Conservation (phyloP, 2,113 vertebrate genomes). For the Paralichthys olivaceus region DNA sequence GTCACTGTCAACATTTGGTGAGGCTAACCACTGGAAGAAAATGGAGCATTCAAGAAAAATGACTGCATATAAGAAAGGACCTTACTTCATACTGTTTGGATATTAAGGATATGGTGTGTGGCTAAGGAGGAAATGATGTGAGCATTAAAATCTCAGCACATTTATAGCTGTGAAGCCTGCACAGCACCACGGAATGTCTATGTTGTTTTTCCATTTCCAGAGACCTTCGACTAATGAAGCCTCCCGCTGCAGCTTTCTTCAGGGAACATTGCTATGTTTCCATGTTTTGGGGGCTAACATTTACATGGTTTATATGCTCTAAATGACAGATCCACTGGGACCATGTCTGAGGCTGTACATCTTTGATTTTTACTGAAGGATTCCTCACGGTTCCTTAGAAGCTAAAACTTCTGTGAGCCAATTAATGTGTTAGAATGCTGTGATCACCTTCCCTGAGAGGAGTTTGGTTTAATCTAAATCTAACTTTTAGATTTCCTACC, state of each 20-base stretch:
- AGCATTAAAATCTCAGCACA: neutral
- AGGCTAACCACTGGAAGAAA: constrained; percentile 16
- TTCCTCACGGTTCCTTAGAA: constrained; percentile 21
- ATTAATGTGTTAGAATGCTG: constrained; percentile 44
- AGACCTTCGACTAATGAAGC: constrained; percentile 65
- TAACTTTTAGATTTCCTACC: too few relatives aligned
- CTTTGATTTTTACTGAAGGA: constrained; percentile 44
- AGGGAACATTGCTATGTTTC: constrained; percentile 47
- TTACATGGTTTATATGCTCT: constrained; percentile 57
- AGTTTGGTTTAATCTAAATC: neutral
- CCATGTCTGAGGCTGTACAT: constrained; percentile 17
- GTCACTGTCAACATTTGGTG: constrained; percentile 48
- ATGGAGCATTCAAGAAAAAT: constrained; percentile 23
- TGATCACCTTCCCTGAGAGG: constrained; percentile 20
- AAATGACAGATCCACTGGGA: constrained; percentile 42
- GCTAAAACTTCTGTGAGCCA: constrained; percentile 39
- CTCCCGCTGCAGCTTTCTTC: constrained; percentile 62
- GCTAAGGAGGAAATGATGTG: constrained; percentile 9
- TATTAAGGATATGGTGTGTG: constrained; percentile 10
- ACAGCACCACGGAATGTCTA: neutral
- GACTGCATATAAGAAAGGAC: constrained; percentile 26
- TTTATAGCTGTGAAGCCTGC: neutral
- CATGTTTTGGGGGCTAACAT: constrained; percentile 48
- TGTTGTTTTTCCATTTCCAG: constrained; percentile 57
- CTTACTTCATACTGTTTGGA: constrained; percentile 16